Evolutionary conservation across 1,140 invertebrate genomes (phyloP), one percentile per base, ranked within the genome.

Genomic region (Drosophila kikkawai): DNA sequence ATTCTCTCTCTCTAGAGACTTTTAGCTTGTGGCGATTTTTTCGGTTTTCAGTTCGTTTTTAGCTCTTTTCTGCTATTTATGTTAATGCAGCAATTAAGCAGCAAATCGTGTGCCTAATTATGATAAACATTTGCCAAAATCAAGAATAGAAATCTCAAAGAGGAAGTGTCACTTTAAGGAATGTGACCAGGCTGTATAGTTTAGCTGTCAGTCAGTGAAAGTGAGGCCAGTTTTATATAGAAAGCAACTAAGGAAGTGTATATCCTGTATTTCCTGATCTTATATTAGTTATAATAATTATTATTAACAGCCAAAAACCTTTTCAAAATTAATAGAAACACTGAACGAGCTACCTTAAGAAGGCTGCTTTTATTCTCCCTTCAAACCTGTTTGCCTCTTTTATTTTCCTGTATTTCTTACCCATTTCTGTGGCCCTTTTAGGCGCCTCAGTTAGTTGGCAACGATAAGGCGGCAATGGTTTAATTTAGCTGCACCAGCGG

Each of bases 391-490:
- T 70, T 34, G 22, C 48, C 11, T 41, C 19, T 13, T 17, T 17
- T 12, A 12, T 17, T 44, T 42, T n/a, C 8, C 26, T 65, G 12
- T 34, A 32, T 29, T 41, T 58, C 75, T 56, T 70, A 22, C 66
- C 84, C 61, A 67, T 78, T 78, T 65, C 45, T 55, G 60, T 60
- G 61, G 79, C 81, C 63, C 70, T 74, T 74, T 66, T 76, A 85
- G 82, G 82, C 82, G 82, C 82, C 82, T 75, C 81, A 60, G 65
- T 56, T 78, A 58, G 75, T 45, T 63, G 56, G 77, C 58, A 58
- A 80, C 84, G 84, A 88, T 88, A 90, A 88, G 82, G 81, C 85
- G 78, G 85, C 85, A 88, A 88, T 88, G 85, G 85, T 90, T 88
- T 88, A 88, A 88, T 88, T 88, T 88, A 88, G 86, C 85, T 74